A percentile compares a stretch with the other conserved stretches of the same genome.
Evolutionary conservation across 2,113 vertebrate genomes (phyloP).

Genomic region (Nibea albiflora): DNA sequence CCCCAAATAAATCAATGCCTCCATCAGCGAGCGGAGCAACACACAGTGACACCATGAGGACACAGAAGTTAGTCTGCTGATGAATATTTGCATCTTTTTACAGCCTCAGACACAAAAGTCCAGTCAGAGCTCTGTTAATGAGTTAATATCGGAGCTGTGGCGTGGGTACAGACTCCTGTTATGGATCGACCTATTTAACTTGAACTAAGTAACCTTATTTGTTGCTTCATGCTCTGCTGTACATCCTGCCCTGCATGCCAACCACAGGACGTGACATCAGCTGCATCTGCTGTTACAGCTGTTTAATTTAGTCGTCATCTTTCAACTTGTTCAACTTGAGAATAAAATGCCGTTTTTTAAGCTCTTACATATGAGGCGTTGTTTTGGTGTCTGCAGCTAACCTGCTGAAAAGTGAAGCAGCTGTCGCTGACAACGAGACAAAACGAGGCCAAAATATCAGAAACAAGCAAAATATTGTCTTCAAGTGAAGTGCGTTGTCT

Average conservation of each 20-base stretch:
- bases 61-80: too few species aligned
- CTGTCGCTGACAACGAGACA: neutral
- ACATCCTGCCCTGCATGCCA: constrained; percentile 12
- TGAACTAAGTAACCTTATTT: neutral
- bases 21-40: neutral
- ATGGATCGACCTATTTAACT: neutral
- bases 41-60: neutral
- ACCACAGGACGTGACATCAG: constrained; percentile 6
- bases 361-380: too few species aligned
- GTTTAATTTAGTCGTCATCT: neutral
- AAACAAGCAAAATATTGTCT: neutral
- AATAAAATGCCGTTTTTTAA: neutral
- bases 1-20: constrained; percentile 44
- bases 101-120: neutral
- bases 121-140: too few species aligned
- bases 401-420: neutral
- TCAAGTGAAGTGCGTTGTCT: neutral
- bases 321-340: neutral
- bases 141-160: too few species aligned
- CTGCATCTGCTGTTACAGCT: neutral
- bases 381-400: neutral
- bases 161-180: constrained; percentile 1
- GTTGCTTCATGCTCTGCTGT: neutral
- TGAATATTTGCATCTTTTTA: neutral
- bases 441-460: neutral